Conservation (phyloP, 2,888 invertebrate genomes). For the Metalampra italica region DNA sequence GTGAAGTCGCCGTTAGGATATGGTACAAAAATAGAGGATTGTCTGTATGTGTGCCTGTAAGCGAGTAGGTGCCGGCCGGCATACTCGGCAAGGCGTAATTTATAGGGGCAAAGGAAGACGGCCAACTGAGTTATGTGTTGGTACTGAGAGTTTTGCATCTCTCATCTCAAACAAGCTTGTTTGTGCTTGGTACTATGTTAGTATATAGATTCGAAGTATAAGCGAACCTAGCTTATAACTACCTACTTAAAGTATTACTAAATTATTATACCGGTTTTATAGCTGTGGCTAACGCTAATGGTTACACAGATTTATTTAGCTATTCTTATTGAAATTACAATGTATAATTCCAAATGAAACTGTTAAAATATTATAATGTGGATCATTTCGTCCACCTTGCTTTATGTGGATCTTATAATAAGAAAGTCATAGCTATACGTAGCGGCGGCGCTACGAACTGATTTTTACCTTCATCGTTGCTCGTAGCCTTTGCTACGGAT, state of each 20-base stretch:
- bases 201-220: not conserved
- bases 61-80: constrained; percentile 15
- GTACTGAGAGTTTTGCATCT: constrained; percentile 19
- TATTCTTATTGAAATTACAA: too few relatives aligned
- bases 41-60: constrained; percentile 17
- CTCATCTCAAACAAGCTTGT: constrained; percentile 14
- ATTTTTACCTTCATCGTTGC: not conserved
- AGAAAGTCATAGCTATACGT: too few relatives aligned
- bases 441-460: too few relatives aligned
- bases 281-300: too few relatives aligned
- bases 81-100: constrained; percentile 20
- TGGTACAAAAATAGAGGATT: constrained; percentile 18
- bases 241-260: too few relatives aligned
- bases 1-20: not conserved
- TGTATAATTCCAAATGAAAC: too few relatives aligned
- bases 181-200: not conserved
- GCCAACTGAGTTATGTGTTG: constrained; percentile 22
- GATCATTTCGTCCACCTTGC: too few relatives aligned
- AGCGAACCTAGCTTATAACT: too few relatives aligned
- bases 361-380: too few relatives aligned
- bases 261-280: too few relatives aligned
- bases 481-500: not conserved
- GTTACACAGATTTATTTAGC: too few relatives aligned
- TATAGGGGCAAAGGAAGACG: constrained; percentile 23
- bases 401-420: too few relatives aligned